Conservation (phyloP, 2,888 invertebrate genomes). For the Tridacna gigas region DNA sequence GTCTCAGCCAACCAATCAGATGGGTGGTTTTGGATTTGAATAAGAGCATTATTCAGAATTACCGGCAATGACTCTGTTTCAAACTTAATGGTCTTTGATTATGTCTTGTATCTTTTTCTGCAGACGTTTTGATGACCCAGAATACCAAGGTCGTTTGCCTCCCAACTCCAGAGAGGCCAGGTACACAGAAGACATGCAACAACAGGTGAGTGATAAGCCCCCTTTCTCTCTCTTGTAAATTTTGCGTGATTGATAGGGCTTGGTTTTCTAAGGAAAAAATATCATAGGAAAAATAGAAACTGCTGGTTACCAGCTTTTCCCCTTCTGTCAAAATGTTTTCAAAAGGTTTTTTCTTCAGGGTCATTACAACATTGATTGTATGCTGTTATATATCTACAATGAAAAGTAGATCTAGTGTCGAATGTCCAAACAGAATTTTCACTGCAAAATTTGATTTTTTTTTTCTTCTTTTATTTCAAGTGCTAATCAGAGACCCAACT, state of each 20-base stretch:
- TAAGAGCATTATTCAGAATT: no score
- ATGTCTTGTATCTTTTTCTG: background rate
- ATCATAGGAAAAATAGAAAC: background rate
- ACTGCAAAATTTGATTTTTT: no score
- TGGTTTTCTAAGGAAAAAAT: background rate
- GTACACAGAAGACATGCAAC: constrained; percentile 6
- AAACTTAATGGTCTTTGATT: background rate
- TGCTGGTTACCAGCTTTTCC: background rate
- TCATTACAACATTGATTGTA: background rate
- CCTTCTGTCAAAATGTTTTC: background rate
- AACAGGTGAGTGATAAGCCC: background rate
- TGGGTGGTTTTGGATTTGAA: no score
- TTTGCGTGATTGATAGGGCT: background rate
- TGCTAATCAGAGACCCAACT: no score
- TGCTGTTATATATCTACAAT: no score
- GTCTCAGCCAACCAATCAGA: no score
- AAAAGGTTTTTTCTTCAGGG: background rate
- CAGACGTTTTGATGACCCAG: constrained; percentile 61
- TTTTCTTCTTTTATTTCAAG: no score
- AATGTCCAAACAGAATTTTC: no score
- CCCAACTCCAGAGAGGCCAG: constrained; percentile 20
- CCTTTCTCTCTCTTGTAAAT: background rate
- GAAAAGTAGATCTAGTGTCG: no score
- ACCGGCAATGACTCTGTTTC: no score
- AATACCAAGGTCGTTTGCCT: constrained; percentile 47